Conservation (phyloP, 2,888 invertebrate species). For the Reticulitermes lucifugus region DNA sequence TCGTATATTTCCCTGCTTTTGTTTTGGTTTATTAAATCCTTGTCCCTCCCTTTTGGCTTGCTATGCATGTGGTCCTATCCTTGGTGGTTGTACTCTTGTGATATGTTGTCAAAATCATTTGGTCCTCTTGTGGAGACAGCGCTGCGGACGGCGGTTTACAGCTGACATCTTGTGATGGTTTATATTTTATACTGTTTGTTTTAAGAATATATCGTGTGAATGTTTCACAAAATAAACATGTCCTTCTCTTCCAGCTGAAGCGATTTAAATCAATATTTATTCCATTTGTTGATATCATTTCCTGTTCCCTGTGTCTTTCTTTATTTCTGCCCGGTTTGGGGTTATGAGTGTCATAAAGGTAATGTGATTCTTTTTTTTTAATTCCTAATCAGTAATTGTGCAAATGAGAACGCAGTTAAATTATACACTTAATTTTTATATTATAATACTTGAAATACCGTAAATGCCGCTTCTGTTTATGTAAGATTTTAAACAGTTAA, state of each 20-base stretch:
- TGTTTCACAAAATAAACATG: conserved; percentile 45
- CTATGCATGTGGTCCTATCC: conserved; percentile 40
- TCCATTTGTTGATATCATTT: neutral
- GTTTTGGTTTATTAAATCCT: conserved; percentile 35
- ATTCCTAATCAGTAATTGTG: conserved; percentile 40
- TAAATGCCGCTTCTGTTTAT: conserved; percentile 9
- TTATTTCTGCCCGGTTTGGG: conserved; percentile 41
- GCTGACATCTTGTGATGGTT: conserved; percentile 15
- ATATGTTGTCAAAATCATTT: conserved; percentile 23
- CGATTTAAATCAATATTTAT: conserved; percentile 14
- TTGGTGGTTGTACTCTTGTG: conserved; percentile 42
- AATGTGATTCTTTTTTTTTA: conserved; percentile 43
- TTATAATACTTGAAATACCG: conserved; percentile 1
- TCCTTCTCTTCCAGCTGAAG: conserved; percentile 48
- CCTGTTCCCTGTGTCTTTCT: conserved; percentile 24
- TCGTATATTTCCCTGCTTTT: conserved; percentile 42
- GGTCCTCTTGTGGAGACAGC: conserved; percentile 7
- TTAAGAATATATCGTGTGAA: conserved; percentile 35
- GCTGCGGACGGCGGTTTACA: neutral
- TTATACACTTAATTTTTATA: conserved; percentile 8
- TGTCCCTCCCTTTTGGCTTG: conserved; percentile 43
- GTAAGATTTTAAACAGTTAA: conserved; percentile 16
- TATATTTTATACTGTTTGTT: conserved; percentile 15
- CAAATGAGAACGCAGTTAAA: conserved; percentile 28
- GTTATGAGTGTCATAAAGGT: conserved; percentile 33